Base-by-base conservation (phyloP, 92 coral and sea anemone genomes). In the Phenganax marumi region DNA sequence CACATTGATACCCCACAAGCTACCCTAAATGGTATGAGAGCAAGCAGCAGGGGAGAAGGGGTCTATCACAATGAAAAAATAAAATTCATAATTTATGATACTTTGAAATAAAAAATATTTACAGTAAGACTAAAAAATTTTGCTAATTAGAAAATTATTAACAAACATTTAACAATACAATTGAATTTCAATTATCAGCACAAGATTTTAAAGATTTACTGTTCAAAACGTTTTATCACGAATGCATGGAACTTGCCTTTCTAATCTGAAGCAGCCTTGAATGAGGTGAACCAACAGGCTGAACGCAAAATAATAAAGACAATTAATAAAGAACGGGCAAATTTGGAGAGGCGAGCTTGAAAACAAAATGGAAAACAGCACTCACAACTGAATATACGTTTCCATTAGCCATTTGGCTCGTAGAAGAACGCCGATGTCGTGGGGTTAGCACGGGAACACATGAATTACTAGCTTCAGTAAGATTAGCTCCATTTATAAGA, bases 351-450 rank as follows among this genome's bases (percentile, higher is more conserved):
- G 60, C 25, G 3, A 9, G 70, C 60, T 56, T 54, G 0, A 39
- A 52, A 62, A 18, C 1, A 54, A 56, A 50, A 61, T 57, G 16
- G 52, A 16, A 16, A 2, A 33, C 43, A 49, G 12, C 22, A 62
- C 68, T 8, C 25, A 62, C 68, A 4, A 23, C 68, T 19, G 68
- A 62, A 62, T 62, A 62, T 10, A 39, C 13, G 25, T 62, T 62
- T 66, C 72, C 72, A 76, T 76, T 76, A 52, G 83, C 83, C 83
- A 78, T 78, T 78, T 78, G 83, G 53, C 83, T 89, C 8, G 93
- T 92, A 10, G 97, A 92, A 82, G 90, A 92, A 69, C 99, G 94
- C 68, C 99, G 89, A 65, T 96, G 96, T 88, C 99, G 90, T 25
- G 97, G 84, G 39, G 83, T 80, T 58, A 91, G 87, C 53, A 84